Conservation (phyloP, 1,140 invertebrate genomes). For the Neelides sp. region DNA sequence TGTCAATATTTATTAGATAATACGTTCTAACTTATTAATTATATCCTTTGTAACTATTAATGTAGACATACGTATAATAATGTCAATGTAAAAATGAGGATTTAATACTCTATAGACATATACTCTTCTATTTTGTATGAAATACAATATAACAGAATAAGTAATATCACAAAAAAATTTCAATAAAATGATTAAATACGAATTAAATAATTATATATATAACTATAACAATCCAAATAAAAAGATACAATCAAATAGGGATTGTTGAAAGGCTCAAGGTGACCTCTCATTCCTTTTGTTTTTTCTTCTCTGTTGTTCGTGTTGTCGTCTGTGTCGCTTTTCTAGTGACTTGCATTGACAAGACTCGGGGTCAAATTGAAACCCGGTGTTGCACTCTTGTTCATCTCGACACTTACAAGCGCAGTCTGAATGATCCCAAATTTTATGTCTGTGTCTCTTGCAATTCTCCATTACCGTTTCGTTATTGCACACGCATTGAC, state of each 20-base stretch:
- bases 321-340: background rate
- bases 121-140: too few species aligned
- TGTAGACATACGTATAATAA: too few species aligned
- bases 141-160: background rate
- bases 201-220: background rate
- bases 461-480: background rate
- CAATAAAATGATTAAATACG: background rate
- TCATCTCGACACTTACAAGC: constrained; percentile 15
- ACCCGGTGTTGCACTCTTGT: constrained; percentile 9
- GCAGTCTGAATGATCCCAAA: constrained; percentile 13
- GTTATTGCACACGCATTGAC: constrained; percentile 16
- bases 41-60: too few species aligned
- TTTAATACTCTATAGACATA: too few species aligned
- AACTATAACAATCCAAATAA: background rate
- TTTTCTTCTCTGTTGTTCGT: background rate
- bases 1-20: too few species aligned
- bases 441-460: background rate
- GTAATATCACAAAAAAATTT: background rate
- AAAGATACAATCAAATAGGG: background rate
- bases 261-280: background rate
- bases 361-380: constrained; percentile 4
- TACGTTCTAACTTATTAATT: too few species aligned
- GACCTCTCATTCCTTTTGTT: background rate
- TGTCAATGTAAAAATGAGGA: too few species aligned
- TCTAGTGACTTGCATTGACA: constrained; percentile 6